These are phyloP conservation scores for Heliconius hermathena DNA, from an alignment of 1,140 invertebrate species.

Conservation along the genomic window DNA sequence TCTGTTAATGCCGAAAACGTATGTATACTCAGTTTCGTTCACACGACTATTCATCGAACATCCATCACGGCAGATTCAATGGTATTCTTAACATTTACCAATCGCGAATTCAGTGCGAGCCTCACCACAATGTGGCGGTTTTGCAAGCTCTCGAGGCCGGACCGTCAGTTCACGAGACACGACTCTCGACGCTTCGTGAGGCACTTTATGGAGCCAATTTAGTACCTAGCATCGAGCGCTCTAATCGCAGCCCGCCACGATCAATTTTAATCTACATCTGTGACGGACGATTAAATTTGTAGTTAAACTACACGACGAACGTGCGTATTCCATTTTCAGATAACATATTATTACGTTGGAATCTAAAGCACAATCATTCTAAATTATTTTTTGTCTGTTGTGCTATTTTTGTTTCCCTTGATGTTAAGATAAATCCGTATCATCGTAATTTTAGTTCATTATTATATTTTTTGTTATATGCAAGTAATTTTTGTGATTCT, in stretches of 20 bases:
- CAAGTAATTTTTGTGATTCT: too few species aligned
- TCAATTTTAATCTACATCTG: background rate
- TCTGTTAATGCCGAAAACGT: background rate
- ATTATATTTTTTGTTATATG: too few species aligned
- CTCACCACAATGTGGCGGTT: conserved; percentile 63
- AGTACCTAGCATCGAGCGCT: conserved; percentile 22
- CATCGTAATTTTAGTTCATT: too few species aligned
- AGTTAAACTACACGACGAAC: background rate
- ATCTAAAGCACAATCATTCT: background rate
- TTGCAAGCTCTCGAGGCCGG: conserved; percentile 65
- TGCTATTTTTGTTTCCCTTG: too few species aligned
- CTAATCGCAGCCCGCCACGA: conserved; percentile 17
- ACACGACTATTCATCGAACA: conserved; percentile 25
- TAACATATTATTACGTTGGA: background rate
- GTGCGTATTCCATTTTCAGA: background rate
- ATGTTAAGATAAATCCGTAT: background rate
- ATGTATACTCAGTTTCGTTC: conserved; percentile 18
- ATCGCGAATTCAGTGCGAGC: conserved; percentile 67
- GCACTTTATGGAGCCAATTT: conserved; percentile 35
- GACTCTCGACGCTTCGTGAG: conserved; percentile 56
- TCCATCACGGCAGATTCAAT: conserved; percentile 36
- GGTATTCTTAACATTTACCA: conserved; percentile 55
- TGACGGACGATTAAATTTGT: conserved; percentile 4
- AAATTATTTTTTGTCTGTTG: too few species aligned
- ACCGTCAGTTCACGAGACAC: conserved; percentile 57